These are phyloP conservation scores for Planiliza haematocheilus DNA, from an alignment of 2,113 vertebrate genomes.

Conservation along the genomic window DNA sequence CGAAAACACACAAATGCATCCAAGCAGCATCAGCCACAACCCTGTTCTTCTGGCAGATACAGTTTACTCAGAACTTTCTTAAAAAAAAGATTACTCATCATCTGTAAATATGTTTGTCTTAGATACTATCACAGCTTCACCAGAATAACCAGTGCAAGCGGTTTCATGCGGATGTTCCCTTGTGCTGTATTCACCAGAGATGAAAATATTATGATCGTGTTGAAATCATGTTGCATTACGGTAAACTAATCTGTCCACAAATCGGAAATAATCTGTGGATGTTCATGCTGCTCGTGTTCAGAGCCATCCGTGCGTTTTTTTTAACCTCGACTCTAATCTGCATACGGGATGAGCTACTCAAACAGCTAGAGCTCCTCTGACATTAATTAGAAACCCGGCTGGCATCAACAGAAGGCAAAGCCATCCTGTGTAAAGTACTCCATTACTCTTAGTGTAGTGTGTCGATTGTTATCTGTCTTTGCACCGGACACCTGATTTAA, in stretches of 20 bases:
- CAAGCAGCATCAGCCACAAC: not conserved
- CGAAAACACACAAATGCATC: constrained; percentile 18
- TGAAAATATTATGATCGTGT: constrained; percentile 18
- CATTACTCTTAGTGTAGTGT: constrained; percentile 37
- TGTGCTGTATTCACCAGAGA: not conserved
- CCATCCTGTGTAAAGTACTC: constrained; percentile 23
- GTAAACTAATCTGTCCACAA: constrained; percentile 27
- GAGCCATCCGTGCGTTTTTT: constrained; percentile 8
- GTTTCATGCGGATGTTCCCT: not conserved
- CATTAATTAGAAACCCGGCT: constrained; percentile 60
- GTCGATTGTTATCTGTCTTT: constrained; percentile 58
- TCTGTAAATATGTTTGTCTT: constrained; percentile 10
- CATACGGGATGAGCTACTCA: not conserved
- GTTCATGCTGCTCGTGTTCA: constrained; percentile 6
- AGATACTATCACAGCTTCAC: not conserved
- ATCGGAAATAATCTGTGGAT: constrained; percentile 35
- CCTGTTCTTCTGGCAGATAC: constrained; percentile 4
- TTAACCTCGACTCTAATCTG: constrained; percentile 10
- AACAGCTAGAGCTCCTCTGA: constrained; percentile 21
- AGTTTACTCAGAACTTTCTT: no score
- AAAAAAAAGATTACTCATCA: not conserved
- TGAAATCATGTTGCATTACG: constrained; percentile 16
- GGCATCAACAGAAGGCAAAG: constrained; percentile 39
- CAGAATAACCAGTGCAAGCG: not conserved
- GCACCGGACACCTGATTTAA: constrained; percentile 55